Percentiles rank a stretch among this genome's conserved stretches.
phyloP scores from a whole-genome alignment of 2,113 vertebrate genomes.

The Nesogale talazaci region DNA sequence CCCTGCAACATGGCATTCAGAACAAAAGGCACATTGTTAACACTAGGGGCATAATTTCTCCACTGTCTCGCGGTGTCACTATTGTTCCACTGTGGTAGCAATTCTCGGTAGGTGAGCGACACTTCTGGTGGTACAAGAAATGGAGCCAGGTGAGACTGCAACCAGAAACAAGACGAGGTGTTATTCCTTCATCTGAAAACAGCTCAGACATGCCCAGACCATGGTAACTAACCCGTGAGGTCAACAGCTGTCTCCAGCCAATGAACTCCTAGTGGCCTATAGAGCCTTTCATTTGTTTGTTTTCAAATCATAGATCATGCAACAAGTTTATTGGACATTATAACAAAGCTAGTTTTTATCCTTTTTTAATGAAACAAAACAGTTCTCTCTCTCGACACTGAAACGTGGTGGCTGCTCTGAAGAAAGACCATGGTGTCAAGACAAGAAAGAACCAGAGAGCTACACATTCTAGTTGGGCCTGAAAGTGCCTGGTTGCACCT shows the following conservation, averaged over 20 bases:
- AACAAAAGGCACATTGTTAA: constrained; percentile 97
- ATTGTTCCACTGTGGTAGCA: constrained; percentile 76
- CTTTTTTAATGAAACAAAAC: constrained; percentile 67
- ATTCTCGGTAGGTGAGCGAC: constrained; percentile 81
- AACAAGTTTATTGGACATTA: constrained; percentile 74
- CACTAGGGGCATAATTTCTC: constrained; percentile 90
- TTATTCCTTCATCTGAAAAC: constrained; percentile 85
- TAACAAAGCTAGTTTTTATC: constrained; percentile 79
- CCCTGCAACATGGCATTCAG: constrained; percentile 87
- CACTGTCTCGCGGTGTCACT: constrained; percentile 82
- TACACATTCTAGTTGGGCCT: constrained; percentile 83
- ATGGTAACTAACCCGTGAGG: constrained; percentile 85
- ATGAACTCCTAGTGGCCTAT: constrained; percentile 81
- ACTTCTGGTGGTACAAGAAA: constrained; percentile 82
- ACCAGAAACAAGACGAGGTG: constrained; percentile 85
- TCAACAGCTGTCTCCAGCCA: constrained; percentile 87
- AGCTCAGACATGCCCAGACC: constrained; percentile 85
- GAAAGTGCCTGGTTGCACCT: constrained; percentile 86
- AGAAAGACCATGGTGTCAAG: constrained; percentile 77
- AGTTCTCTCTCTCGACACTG: constrained; percentile 76
- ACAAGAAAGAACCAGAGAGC: constrained; percentile 77
- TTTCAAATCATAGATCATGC: constrained; percentile 83
- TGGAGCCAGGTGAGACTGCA: constrained; percentile 85
- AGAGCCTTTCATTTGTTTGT: constrained; percentile 83
- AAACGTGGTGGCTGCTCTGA: constrained; percentile 78